Conservation (phyloP, 2,888 invertebrate species). For the Pteria penguin region DNA sequence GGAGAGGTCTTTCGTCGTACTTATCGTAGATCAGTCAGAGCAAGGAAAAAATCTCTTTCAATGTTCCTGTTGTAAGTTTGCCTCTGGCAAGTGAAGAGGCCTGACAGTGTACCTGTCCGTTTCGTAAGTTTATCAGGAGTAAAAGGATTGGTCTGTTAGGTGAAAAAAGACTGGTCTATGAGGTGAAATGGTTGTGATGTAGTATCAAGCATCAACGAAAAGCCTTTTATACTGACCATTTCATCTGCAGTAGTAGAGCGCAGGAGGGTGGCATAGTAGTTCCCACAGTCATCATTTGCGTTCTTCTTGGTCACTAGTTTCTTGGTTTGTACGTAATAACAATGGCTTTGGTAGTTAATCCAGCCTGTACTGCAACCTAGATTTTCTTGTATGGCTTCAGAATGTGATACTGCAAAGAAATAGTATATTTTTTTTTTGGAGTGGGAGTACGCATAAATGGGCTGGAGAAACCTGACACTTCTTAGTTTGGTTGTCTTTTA, state of each 20-base stretch:
- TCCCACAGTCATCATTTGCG: conserved; percentile 48
- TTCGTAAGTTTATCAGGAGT: too few species aligned
- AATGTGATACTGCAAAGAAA: neutral
- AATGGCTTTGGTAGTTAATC: conserved; percentile 37
- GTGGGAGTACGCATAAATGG: too few species aligned
- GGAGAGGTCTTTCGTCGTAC: too few species aligned
- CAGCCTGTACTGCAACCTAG: conserved; percentile 49
- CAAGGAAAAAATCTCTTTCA: too few species aligned
- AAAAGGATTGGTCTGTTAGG: too few species aligned
- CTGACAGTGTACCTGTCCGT: too few species aligned
- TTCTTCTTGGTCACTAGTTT: conserved; percentile 43
- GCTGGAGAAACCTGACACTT: too few species aligned
- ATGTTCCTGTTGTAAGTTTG: too few species aligned
- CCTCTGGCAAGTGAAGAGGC: too few species aligned
- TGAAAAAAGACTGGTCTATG: neutral
- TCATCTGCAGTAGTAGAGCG: conserved; percentile 37
- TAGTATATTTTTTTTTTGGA: too few species aligned
- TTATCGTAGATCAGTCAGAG: too few species aligned
- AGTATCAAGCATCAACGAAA: neutral
- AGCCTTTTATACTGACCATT: conserved; percentile 32
- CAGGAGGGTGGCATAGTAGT: conserved; percentile 33
- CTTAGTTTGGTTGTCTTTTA: too few species aligned
- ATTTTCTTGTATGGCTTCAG: conserved; percentile 4
- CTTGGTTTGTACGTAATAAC: conserved; percentile 45
- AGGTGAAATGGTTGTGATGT: neutral